Evolutionary conservation across 1,140 invertebrate species (phyloP), one percentile per base, ranked within the genome.

Genomic region (Drosophila sechellia): DNA sequence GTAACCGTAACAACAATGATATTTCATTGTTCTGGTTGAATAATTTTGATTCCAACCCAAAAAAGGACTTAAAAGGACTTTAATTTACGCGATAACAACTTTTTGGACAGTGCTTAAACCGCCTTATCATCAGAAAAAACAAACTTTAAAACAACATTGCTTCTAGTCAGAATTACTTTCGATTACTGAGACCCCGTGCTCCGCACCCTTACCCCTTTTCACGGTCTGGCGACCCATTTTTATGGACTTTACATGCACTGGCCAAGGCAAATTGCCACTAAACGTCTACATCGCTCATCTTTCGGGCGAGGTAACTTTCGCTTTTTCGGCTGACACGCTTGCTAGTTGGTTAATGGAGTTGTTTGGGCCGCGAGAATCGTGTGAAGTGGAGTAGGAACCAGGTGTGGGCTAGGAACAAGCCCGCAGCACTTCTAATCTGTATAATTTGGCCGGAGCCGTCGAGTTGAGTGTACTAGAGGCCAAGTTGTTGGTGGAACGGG

Each of bases 361-460:
- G 78, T 66, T 72, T 74, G 63, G 55, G 49, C 27, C 42, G 35
- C 2, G 56, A 84, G 60, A 84, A 79, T 66, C 69, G 77, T 79
- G 75, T 57, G 79, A 83, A 79, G 49, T 58, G 13, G 60, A 43
- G 37, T 45, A 68, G 60, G 79, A 63, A 49, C 46, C 3, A 66
- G 79, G 83, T 87, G 79, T 89, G 79, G 48, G 76, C 56, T 63
- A 87, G 79, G 64, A 83, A 83, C 79, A 87, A 55, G 56, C 63
- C 79, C 56, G 65, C 72, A 31, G 79, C 83, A 86, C 83, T 58
- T 64, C 79, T 89, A 79, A 87, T 87, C 86, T 79, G 84, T 89
- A 73, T 87, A 87, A 87, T 87, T 83, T 89, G 31, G 15, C 40
- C 43, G 20, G 43, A 45, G 68, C 77, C 75, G 72, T 22, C 73